A percentile compares a stretch with the other conserved stretches of the same genome.
Evolutionary conservation across 2,113 vertebrate species (phyloP).

Genomic region (Phylloscopus whistleri): DNA sequence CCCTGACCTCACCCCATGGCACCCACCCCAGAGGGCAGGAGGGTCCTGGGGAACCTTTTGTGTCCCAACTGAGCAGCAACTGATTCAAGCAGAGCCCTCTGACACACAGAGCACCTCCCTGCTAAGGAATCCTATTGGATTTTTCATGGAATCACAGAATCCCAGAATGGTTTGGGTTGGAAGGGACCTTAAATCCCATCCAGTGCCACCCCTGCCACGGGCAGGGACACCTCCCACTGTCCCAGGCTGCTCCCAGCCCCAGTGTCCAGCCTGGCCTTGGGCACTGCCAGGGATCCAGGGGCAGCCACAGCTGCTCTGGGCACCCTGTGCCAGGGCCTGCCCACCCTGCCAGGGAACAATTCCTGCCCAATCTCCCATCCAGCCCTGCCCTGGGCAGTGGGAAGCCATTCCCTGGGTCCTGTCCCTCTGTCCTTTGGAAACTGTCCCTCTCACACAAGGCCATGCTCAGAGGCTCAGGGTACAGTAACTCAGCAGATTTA

Average conservation of each 20-base stretch:
- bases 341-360: too few relatives aligned
- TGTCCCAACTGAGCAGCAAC: not conserved
- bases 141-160: not conserved
- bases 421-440: not conserved
- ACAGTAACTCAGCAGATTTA: not conserved
- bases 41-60: not conserved
- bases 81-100: not conserved
- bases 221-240: too few relatives aligned
- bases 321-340: too few relatives aligned
- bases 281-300: too few relatives aligned
- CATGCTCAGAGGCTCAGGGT: not conserved
- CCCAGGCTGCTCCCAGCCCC: too few relatives aligned
- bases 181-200: too few relatives aligned
- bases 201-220: too few relatives aligned
- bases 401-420: not conserved
- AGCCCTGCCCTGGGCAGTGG: not conserved
- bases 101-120: not conserved
- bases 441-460: too few relatives aligned
- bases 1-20: not conserved
- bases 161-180: rapidly evolving
- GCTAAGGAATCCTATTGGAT: not conserved
- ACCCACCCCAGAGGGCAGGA: not conserved
- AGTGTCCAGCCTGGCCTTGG: too few relatives aligned
- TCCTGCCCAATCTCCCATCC: not conserved
- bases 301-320: too few relatives aligned